Evolutionary conservation across 2,113 vertebrate species (phyloP).

Genomic region (Pavo muticus): DNA sequence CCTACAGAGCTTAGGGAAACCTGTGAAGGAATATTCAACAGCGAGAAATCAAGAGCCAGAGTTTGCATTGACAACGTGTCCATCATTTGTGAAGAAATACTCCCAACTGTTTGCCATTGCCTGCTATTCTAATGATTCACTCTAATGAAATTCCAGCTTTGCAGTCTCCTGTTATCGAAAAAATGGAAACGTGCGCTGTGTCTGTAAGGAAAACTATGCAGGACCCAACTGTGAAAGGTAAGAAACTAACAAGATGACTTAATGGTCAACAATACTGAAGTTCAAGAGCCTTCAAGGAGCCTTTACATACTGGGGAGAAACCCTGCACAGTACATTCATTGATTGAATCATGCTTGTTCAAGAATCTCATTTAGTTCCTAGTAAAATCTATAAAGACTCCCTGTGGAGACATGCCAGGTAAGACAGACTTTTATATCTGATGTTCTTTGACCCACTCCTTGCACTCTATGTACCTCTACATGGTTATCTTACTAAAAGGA

Average conservation of each 20-base stretch:
- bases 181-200: constrained; percentile 82
- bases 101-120: background rate
- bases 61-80: background rate
- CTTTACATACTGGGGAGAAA: background rate
- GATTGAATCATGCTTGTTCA: background rate
- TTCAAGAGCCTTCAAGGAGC: background rate
- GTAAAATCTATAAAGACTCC: background rate
- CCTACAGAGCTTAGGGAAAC: background rate
- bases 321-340: background rate
- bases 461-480: background rate
- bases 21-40: background rate
- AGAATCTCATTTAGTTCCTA: background rate
- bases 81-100: background rate
- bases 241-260: background rate
- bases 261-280: background rate
- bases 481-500: background rate
- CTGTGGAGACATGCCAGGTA: background rate
- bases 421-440: background rate
- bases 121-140: constrained; percentile 1
- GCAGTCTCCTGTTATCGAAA: constrained; percentile 89
- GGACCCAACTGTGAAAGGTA: constrained; percentile 96
- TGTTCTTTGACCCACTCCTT: background rate
- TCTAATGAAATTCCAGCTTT: constrained; percentile 82
- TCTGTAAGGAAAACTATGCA: constrained; percentile 92
- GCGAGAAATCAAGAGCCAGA: background rate